Percentiles rank a stretch among this genome's conserved stretches.
These are phyloP conservation scores for Eutolmus rufibarbis DNA, from an alignment of 2,888 invertebrate genomes.

Conservation along the genomic window DNA sequence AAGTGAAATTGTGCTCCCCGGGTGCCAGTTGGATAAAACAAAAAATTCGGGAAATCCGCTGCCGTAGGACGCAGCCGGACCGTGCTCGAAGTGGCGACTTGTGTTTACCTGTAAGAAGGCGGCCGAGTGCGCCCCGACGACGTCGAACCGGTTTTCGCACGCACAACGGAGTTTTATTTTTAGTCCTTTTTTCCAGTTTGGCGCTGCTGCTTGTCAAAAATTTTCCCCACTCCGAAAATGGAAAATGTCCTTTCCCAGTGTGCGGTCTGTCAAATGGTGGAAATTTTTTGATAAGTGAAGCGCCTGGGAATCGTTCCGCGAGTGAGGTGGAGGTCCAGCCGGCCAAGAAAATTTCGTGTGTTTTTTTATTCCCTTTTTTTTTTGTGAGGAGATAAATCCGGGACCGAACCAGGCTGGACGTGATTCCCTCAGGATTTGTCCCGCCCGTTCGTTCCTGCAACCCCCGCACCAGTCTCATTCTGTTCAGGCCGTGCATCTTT, in stretches of 20 bases:
- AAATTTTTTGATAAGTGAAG: constrained; percentile 7
- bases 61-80: neutral
- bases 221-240: neutral
- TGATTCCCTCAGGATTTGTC: neutral
- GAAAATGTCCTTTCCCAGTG: neutral
- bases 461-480: neutral
- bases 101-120: neutral
- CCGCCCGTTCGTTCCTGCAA: neutral
- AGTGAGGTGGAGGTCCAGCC: neutral
- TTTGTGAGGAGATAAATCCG: neutral
- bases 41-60: neutral
- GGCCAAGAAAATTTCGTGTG: neutral
- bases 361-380: neutral
- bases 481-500: neutral
- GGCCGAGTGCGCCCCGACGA: neutral
- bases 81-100: neutral
- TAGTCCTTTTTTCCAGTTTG: constrained; percentile 31
- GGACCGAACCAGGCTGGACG: neutral
- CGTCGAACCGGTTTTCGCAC: neutral
- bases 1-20: neutral
- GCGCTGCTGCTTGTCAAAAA: constrained; percentile 14
- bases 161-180: constrained; percentile 3
- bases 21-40: neutral
- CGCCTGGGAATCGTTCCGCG: neutral
- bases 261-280: neutral